Conservation (phyloP, 2,113 vertebrate species). For the Tupaia chinensis region DNA sequence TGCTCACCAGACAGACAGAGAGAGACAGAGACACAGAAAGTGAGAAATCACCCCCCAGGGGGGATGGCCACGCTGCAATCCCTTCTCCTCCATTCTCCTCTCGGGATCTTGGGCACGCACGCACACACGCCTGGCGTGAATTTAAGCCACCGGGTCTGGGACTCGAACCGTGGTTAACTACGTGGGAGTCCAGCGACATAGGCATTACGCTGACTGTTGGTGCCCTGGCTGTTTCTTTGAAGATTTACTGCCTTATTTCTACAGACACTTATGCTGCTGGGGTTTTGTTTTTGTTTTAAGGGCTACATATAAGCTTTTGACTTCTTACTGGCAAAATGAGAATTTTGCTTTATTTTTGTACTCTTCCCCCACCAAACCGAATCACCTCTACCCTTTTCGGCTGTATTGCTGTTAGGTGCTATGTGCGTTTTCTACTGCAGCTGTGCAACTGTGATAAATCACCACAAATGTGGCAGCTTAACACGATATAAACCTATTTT, state of each 20-base stretch:
- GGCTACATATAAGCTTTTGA: conserved; percentile 12
- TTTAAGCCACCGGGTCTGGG: no score
- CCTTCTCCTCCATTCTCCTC: no score
- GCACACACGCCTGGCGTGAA: no score
- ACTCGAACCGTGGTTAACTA: no score
- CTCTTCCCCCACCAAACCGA: background rate
- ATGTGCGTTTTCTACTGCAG: background rate
- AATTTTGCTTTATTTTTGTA: background rate
- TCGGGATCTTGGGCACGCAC: no score
- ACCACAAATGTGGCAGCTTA: background rate
- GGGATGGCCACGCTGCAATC: no score
- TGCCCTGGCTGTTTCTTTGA: background rate
- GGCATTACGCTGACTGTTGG: no score
- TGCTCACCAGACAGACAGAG: no score
- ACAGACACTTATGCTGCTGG: background rate
- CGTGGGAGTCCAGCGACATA: no score
- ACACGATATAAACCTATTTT: background rate
- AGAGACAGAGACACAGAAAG: no score
- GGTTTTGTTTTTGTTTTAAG: background rate
- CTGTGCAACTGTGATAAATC: background rate
- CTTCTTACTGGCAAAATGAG: background rate
- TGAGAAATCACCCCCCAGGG: no score
- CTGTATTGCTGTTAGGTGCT: background rate
- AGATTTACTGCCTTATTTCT: background rate
- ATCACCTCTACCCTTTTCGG: background rate